Conservation (phyloP, 23 tunicate species). For the Phallusia fumigata region DNA sequence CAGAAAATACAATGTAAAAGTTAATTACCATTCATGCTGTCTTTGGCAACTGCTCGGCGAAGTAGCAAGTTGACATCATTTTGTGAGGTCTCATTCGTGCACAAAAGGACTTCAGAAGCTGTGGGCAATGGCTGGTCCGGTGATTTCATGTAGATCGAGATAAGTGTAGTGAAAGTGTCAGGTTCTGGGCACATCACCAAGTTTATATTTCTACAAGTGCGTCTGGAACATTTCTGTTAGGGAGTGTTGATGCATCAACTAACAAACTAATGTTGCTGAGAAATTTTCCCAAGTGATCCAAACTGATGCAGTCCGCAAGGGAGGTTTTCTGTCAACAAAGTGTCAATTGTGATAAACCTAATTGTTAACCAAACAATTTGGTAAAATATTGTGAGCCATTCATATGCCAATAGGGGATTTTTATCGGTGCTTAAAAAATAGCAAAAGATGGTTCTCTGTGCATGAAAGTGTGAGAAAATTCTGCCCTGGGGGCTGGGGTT, state of each 20-base stretch:
- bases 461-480: no score
- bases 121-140: conserved; percentile 61
- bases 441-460: no score
- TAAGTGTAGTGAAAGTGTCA: conserved; percentile 36
- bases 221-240: not conserved
- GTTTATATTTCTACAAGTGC: conserved; percentile 9
- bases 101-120: conserved; percentile 62
- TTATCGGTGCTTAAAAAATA: no score
- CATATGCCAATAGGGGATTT: not conserved
- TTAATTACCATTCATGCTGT: not conserved
- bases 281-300: conserved; percentile 8
- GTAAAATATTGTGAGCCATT: no score
- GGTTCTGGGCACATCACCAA: conserved; percentile 49
- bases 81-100: conserved; percentile 50
- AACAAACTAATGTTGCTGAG: not conserved
- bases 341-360: not conserved
- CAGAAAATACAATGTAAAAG: no score
- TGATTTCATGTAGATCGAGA: conserved; percentile 53
- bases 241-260: not conserved
- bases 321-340: not conserved
- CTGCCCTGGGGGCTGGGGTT: no score
- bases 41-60: conserved; percentile 37
- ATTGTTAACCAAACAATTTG: not conserved
- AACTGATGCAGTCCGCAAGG: not conserved
- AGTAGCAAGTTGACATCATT: conserved; percentile 64